Evolutionary conservation across 1,140 invertebrate species (phyloP), one percentile per base, ranked within the genome.

Genomic region (Meloidogyne hapla): DNA sequence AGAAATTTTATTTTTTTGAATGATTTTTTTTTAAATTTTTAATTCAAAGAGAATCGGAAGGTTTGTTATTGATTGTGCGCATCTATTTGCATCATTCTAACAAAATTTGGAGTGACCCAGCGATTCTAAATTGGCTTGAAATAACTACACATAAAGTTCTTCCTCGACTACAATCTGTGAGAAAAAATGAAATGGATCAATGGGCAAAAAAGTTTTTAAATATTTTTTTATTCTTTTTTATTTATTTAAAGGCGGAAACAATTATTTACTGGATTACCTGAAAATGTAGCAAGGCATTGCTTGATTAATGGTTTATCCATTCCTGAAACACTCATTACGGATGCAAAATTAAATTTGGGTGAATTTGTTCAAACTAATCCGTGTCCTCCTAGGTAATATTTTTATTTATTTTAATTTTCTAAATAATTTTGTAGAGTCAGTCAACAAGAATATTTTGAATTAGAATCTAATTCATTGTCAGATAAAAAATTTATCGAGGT

Each of bases 11-110:
- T 5, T 28, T 3, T 62, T 33, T 23, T 33, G n/a, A n/a, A n/a
- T n/a, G n/a, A n/a, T n/a, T n/a, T n/a, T n/a, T n/a, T n/a, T 33
- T 26, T 25, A 12, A 23, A 13, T 75, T 26, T 45, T 42, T 38
- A 21, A 25, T 23, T 81, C n/a, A 81, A 56, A 81, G 80, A 9
- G 81, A 83, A 56, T n/a, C 81, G 42, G 69, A 70, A 23, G 80
- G 80, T n/a, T 45, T 79, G 23, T 28, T 69, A 25, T 45, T 81
- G 28, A 25, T 81, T 18, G 67, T 70, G 12, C 42, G 69, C 6
- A 81, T 81, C 61, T 83, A 61, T 28, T 64, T 83, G 40, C 71
- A 83, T 42, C 80, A 81, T 67, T 42, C 21, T 33, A 66, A 80
- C 18, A 66, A 80, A 23, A 42, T 81, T 26, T 81, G 80, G 80